Evolutionary conservation across 2,888 invertebrate genomes (phyloP).

Genomic region (Athalia rosae): DNA sequence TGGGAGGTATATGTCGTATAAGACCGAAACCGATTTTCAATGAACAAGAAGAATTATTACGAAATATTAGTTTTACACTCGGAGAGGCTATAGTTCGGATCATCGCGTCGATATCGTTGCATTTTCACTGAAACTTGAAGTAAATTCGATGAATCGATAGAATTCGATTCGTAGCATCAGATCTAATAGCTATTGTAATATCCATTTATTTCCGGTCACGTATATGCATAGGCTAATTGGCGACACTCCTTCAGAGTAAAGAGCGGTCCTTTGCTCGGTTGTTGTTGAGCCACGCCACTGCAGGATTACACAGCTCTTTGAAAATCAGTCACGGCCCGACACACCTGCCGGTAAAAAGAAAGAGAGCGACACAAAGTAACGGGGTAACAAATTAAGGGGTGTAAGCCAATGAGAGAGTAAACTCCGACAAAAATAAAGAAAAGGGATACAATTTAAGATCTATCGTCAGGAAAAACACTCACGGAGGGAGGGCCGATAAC

Average conservation of each 20-base stretch:
- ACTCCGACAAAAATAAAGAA: conserved; percentile 31
- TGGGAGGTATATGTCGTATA: too few species aligned
- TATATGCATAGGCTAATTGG: conserved; percentile 51
- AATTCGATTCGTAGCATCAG: too few species aligned
- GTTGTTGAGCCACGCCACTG: conserved; percentile 64
- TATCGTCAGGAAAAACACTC: conserved; percentile 38
- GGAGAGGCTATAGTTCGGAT: too few species aligned
- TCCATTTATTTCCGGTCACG: background rate
- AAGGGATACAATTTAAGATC: conserved; percentile 39
- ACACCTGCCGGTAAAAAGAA: background rate
- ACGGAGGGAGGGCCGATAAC: conserved; percentile 21
- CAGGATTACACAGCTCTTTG: conserved; percentile 7
- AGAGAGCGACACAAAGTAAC: conserved; percentile 28
- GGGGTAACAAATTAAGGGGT: background rate
- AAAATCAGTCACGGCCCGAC: conserved; percentile 26
- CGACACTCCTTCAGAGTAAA: conserved; percentile 68
- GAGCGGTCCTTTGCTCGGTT: conserved; percentile 72
- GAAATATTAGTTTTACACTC: too few species aligned
- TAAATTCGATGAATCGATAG: too few species aligned
- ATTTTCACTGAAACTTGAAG: too few species aligned
- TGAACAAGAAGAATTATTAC: background rate
- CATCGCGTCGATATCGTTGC: too few species aligned
- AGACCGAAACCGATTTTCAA: conserved; percentile 1
- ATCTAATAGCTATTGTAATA: too few species aligned
- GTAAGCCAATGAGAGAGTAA: conserved; percentile 18